These are phyloP conservation scores for Elysia crispata DNA, from an alignment of 2,888 invertebrate species.

Conservation along the genomic window DNA sequence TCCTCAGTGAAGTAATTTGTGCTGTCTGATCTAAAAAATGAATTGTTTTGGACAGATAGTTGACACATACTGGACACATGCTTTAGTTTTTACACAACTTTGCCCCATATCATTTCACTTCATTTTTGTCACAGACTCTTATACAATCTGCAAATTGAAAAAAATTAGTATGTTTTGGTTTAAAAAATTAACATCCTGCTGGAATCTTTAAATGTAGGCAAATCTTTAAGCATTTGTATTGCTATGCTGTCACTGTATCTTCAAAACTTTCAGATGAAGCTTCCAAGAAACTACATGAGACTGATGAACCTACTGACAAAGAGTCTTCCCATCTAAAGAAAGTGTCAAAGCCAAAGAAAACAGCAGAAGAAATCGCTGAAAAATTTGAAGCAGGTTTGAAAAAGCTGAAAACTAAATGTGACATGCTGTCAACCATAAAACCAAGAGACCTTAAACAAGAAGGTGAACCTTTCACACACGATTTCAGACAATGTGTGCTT, in stretches of 20 bases:
- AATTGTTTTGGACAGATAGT: too few relatives aligned
- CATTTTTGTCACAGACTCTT: too few relatives aligned
- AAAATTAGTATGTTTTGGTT: too few relatives aligned
- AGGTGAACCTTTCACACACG: constrained; percentile 27
- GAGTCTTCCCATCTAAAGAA: not conserved
- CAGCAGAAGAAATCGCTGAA: constrained; percentile 18
- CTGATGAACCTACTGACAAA: not conserved
- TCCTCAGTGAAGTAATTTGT: too few relatives aligned
- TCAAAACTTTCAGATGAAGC: not conserved
- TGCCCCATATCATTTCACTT: too few relatives aligned
- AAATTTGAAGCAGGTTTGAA: constrained; percentile 11
- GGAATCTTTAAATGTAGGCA: too few relatives aligned
- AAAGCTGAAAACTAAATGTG: not conserved
- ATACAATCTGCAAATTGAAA: too few relatives aligned
- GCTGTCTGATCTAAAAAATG: too few relatives aligned
- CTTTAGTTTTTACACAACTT: too few relatives aligned
- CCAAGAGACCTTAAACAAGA: constrained; percentile 24
- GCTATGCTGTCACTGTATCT: not conserved
- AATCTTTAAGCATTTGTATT: too few relatives aligned
- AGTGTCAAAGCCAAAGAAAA: not conserved
- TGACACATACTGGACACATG: too few relatives aligned
- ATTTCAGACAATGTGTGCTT: constrained; percentile 26
- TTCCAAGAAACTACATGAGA: not conserved
- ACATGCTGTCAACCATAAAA: not conserved
- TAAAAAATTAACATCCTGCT: too few relatives aligned